These are phyloP conservation scores for Ips nitidus DNA, from an alignment of 1,140 invertebrate genomes.

Conservation along the genomic window DNA sequence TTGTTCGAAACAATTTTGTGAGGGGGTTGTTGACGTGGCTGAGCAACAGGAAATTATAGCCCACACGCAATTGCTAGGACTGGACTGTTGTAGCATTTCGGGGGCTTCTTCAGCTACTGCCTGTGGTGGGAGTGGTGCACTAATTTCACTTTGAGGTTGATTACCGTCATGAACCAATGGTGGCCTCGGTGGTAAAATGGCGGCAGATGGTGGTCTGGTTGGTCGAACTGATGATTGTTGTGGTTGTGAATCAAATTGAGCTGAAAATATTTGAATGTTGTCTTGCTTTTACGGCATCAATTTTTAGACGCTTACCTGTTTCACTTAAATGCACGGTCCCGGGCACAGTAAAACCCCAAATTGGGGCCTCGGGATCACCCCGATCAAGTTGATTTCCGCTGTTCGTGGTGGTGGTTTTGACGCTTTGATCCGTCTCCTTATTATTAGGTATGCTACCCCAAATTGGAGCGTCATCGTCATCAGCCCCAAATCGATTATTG, in stretches of 20 bases:
- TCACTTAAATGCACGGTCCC: too few species aligned
- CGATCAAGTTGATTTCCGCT: too few species aligned
- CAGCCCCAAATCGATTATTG: constrained; percentile 8
- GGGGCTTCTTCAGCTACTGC: neutral
- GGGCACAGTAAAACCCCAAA: neutral
- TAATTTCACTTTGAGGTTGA: neutral
- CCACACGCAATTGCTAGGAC: constrained; percentile 59
- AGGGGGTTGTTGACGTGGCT: constrained; percentile 47
- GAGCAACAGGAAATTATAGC: constrained; percentile 69
- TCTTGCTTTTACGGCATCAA: too few species aligned
- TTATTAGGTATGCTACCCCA: constrained; percentile 36
- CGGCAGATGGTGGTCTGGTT: constrained; percentile 36
- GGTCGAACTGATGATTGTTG: constrained; percentile 7
- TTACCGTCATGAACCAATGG: neutral
- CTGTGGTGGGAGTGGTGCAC: constrained; percentile 14
- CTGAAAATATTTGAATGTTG: neutral
- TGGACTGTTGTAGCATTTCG: constrained; percentile 5
- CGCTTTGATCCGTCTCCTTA: too few species aligned
- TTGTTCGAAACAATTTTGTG: constrained; percentile 64
- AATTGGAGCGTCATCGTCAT: constrained; percentile 40
- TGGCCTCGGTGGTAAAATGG: neutral
- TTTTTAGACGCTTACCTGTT: too few species aligned
- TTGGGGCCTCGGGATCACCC: neutral
- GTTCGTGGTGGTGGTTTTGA: too few species aligned
- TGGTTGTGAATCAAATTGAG: neutral